Base-by-base conservation (phyloP, 2,888 invertebrate species). In the Meandrusa payeni region DNA sequence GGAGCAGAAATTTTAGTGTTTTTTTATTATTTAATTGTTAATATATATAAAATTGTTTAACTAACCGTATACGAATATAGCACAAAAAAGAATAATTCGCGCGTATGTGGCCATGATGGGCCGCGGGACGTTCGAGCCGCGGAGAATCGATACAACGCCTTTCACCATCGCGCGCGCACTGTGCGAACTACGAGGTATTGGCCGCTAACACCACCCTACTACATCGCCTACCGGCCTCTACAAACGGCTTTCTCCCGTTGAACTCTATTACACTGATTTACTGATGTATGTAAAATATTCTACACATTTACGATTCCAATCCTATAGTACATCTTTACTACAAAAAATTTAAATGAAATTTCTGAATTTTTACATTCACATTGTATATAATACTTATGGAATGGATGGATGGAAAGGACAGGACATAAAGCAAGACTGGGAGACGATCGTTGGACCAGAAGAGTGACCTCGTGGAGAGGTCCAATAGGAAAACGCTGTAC, bases 121-220 rank as follows among this genome's bases (percentile, higher is more conserved):
- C 57, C 70, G 69, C 55, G 56, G 62, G 60, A 64, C 51, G 66
- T 63, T 69, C 60, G 64, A 68, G 53, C 46, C 42, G 50, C 55
- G 58, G 48, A 57, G 61, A 61, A 67, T 67, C 72, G 76, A 74
- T 81, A 81, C 81, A 67, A 59, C 62, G 57, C 87, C 86, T 83
- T 86, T 87, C 86, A 86, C 86, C 71, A 77, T 51, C 82, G 80
- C 76, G 68, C 61, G 75, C 79, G 73, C 73, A 87, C 86, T 87
- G 81, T 56, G 51, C 46, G 37, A 49, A 50, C 46, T 26, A 20
- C 43, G 48, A 47, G 44, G 43, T 53, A 52, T 45, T 51, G 7
- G 32, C 44, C 44, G 42, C 45, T 33, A 41, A 59, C 58, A 54
- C 57, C 61, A 55, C 59, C 46, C 61, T 54, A 54, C 55, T 55